Evolutionary conservation across 2,113 vertebrate species (phyloP).

Genomic region (Antigone vipio): DNA sequence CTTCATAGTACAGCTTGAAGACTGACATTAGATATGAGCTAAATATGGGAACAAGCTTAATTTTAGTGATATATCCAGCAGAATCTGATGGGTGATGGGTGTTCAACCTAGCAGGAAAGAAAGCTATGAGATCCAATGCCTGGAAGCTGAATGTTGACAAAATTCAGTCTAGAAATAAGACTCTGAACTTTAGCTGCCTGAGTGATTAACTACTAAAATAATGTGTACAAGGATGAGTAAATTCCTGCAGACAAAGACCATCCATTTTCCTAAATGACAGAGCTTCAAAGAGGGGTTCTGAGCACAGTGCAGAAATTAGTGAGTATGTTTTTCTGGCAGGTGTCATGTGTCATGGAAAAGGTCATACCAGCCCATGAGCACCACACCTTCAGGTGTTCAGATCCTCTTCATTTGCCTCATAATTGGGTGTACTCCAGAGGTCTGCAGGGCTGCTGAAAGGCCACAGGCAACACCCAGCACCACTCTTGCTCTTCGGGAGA

Average conservation of each 20-base stretch:
- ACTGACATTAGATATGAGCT: not conserved
- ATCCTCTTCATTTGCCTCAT: not conserved
- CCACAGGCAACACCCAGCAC: not conserved
- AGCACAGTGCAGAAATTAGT: not conserved
- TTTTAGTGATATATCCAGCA: not conserved
- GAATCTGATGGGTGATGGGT: not conserved
- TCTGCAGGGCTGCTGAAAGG: not conserved
- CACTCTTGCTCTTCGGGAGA: not conserved
- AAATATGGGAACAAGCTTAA: not conserved
- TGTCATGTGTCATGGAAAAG: not conserved
- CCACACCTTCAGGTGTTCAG: not conserved
- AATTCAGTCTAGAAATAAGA: constrained; percentile 16
- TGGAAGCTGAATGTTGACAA: constrained; percentile 1
- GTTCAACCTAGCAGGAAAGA: not conserved
- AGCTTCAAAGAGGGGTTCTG: not conserved
- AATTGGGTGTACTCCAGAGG: not conserved
- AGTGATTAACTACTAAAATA: constrained; percentile 32
- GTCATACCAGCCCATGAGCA: not conserved
- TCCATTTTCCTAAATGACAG: constrained; percentile 17
- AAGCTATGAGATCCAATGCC: not conserved
- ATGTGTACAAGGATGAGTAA: not conserved
- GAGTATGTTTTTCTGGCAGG: not conserved
- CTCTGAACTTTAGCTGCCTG: not conserved
- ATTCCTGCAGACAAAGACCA: not conserved
- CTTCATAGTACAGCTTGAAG: not conserved